A percentile compares a stretch with the other conserved stretches of the same genome.
Evolutionary conservation across 53 echinoderm and acorn worm genomes (phyloP).

Genomic region (Stichopus horrens): DNA sequence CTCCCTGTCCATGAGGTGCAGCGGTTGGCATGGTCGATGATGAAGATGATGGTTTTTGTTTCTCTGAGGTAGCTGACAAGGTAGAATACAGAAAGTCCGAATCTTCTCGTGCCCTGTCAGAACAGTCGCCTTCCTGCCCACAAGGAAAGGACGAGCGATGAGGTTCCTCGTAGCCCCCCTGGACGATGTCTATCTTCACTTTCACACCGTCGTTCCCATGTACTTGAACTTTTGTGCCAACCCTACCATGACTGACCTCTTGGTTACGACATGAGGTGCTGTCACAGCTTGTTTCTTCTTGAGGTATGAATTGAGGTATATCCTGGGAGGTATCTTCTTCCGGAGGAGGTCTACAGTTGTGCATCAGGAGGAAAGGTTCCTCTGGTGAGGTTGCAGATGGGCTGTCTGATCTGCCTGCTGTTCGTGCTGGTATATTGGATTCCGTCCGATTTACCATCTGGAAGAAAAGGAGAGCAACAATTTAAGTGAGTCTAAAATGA

Average conservation of each 20-base stretch:
- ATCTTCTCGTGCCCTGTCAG: not conserved
- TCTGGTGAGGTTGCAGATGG: not conserved
- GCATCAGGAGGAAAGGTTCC: conserved; percentile 2
- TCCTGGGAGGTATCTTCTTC: conserved; percentile 28
- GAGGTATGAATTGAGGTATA: conserved; percentile 35
- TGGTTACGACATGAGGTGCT: not conserved
- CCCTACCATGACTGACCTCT: not conserved
- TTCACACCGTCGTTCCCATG: not conserved
- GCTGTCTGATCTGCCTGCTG: not conserved
- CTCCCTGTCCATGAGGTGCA: not conserved
- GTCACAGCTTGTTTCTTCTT: not conserved
- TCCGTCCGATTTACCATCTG: not conserved
- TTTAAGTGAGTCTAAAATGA: too few relatives aligned
- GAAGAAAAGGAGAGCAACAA: not conserved
- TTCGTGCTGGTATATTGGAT: not conserved
- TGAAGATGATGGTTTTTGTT: not conserved
- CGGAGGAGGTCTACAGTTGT: conserved; percentile 2
- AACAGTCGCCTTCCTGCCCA: not conserved
- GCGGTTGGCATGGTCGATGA: not conserved
- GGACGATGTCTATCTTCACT: not conserved
- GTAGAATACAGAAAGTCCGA: not conserved
- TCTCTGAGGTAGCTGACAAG: not conserved
- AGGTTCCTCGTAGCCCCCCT: not conserved
- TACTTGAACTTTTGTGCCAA: not conserved
- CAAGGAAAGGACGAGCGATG: not conserved